These are phyloP conservation scores for Oceanites oceanicus DNA, from an alignment of 2,113 vertebrate species.

Conservation along the genomic window DNA sequence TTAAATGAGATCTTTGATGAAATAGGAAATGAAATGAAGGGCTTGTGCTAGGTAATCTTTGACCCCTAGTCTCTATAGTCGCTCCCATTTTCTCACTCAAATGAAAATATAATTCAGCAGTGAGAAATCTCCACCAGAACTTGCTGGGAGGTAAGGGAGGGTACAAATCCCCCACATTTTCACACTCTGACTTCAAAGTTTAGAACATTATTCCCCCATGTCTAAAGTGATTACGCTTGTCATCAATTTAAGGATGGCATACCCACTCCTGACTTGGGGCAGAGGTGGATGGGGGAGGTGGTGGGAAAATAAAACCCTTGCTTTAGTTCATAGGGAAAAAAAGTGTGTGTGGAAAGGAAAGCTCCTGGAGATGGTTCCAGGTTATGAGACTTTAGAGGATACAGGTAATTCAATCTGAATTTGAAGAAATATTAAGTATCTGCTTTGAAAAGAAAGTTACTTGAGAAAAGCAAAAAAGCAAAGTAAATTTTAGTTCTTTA, in stretches of 20 bases:
- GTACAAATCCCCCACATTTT: neutral
- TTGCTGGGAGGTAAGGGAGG: neutral
- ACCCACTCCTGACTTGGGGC: neutral
- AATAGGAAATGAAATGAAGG: neutral
- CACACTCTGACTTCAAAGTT: neutral
- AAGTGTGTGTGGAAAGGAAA: neutral
- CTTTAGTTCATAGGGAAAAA: neutral
- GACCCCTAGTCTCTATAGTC: neutral
- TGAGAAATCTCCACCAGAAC: neutral
- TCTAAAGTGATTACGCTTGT: neutral
- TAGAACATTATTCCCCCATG: neutral
- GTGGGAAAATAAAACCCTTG: neutral
- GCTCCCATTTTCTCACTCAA: neutral
- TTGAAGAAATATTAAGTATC: neutral
- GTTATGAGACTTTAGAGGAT: neutral
- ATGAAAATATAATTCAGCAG: neutral
- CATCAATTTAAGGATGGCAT: neutral
- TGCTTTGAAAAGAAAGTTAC: neutral
- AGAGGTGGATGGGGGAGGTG: rapidly evolving
- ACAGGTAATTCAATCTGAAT: neutral
- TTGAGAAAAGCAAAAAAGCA: neutral
- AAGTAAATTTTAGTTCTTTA: neutral
- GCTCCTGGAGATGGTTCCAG: neutral
- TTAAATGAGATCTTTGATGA: neutral
- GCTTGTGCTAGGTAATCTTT: neutral